Base-by-base conservation (phyloP, 2,113 vertebrate species). In the Sarotherodon lohbergeri region DNA sequence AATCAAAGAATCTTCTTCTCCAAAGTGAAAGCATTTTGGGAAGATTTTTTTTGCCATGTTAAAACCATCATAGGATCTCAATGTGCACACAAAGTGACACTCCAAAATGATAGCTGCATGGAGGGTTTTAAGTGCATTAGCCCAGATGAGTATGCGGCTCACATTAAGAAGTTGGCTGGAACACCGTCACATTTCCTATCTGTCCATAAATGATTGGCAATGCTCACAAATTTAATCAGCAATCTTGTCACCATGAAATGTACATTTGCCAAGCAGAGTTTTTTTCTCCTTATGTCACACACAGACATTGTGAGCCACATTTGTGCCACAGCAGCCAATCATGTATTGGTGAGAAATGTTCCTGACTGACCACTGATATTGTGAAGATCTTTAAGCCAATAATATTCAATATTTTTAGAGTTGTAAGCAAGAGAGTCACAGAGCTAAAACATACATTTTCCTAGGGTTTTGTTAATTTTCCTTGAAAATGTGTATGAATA, bases 1-100 rank as follows among this genome's bases (percentile, higher is more conserved):
- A 95, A 5, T 94, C 92, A 94, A 94, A 92, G 84, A 83, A 87
- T 90, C 87, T 86, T 68, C 90, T 89, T 78, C 88, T 94, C 92
- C 91, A 88, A 81, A 59, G 91, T 48, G 94, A 94, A 87, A 90
- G 95, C 94, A 90, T 93, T 93, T 88, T 46, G 87, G 85, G 36
- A 82, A 95, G 81, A 94, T 90, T 91, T 57, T 57, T 46, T 80
- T 66, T 14, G 24, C 73, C 29, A n/a, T 93, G 73, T 95, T 91
- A 92, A 82, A 91, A 87, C 19, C 22, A 83, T 73, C 29, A 59
- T 13, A 82, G 43, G 3, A 82, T 50, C 4, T 76, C 3, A 83
- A 6, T 59, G 43, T 11, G 2, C 43, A 84, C 39, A 56, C 24
- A 86, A 84, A 84, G 12, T 7, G 17, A 61, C 55, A 68, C 66